These are phyloP conservation scores for Aphelenchoides avenae DNA, from an alignment of 1,140 invertebrate species.

Conservation along the genomic window DNA sequence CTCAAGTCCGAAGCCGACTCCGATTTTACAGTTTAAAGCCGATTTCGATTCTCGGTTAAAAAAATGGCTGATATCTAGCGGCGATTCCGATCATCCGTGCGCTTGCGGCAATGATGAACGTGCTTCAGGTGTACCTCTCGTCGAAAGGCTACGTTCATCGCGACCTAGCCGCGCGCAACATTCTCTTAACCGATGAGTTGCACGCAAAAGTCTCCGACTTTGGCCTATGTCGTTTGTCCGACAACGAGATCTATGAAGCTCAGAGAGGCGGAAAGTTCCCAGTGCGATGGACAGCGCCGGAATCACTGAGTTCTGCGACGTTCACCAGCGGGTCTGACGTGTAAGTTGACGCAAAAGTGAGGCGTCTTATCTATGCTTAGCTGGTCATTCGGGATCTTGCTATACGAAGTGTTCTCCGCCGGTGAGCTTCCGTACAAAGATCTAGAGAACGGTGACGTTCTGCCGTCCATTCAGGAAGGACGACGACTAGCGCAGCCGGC, in stretches of 20 bases:
- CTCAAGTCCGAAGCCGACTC: too few species aligned
- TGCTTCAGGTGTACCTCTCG: conserved; percentile 43
- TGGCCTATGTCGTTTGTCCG: conserved; percentile 84
- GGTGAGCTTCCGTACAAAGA: conserved; percentile 43
- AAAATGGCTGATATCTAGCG: too few species aligned
- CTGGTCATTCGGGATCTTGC: conserved; percentile 43
- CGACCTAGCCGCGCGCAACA: too few species aligned
- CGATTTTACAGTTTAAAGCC: too few species aligned
- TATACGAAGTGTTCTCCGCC: conserved; percentile 46
- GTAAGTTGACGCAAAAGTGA: conserved; percentile 15
- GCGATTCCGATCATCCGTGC: too few species aligned
- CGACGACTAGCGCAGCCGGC: conserved; percentile 34
- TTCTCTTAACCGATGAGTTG: too few species aligned
- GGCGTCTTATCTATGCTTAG: conserved; percentile 1
- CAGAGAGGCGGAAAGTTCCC: conserved; percentile 74
- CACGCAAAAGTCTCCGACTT: too few species aligned
- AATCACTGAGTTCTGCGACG: conserved; percentile 70
- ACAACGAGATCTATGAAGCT: conserved; percentile 92
- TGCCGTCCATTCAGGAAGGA: conserved; percentile 27
- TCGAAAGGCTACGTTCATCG: conserved; percentile 74
- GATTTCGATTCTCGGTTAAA: too few species aligned
- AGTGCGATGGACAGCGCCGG: conserved; percentile 98
- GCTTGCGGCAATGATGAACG: too few species aligned
- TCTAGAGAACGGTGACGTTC: conserved; percentile 24
- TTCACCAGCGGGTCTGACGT: conserved; percentile 45